phyloP scores from a whole-genome alignment of 2,888 invertebrate species.

The Coleophora flavipennella region DNA sequence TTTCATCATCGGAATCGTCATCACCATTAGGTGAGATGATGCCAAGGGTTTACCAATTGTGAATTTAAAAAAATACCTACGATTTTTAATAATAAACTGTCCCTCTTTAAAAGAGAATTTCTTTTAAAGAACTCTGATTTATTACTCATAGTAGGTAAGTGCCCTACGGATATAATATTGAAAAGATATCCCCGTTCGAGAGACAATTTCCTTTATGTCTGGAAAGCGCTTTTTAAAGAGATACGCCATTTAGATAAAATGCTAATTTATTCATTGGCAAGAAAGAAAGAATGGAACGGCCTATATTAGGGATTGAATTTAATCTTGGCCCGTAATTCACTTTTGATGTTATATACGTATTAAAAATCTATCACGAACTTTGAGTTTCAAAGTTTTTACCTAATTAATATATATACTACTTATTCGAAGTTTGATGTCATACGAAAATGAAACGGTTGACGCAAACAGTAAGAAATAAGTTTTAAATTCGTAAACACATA shows the following conservation, averaged over 20 bases:
- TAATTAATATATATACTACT: too few relatives aligned
- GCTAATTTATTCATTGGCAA: slow-evolving; percentile 68
- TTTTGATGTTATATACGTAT: slow-evolving; percentile 51
- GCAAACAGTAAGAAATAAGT: too few relatives aligned
- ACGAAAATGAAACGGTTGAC: too few relatives aligned
- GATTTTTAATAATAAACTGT: slow-evolving; percentile 7
- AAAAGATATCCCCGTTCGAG: slow-evolving; percentile 15
- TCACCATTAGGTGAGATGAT: too few relatives aligned
- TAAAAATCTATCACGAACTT: slow-evolving; percentile 34
- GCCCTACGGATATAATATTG: slow-evolving; percentile 16
- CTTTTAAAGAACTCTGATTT: slow-evolving; percentile 20
- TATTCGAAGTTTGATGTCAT: too few relatives aligned
- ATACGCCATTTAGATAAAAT: slow-evolving; percentile 62
- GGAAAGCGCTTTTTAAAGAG: slow-evolving; percentile 59
- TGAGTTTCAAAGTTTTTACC: too few relatives aligned
- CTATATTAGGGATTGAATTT: slow-evolving; percentile 51
- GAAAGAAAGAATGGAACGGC: slow-evolving; percentile 48
- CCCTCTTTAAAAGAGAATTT: background rate
- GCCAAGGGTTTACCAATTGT: too few relatives aligned
- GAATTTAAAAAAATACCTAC: too few relatives aligned
- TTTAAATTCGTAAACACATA: too few relatives aligned
- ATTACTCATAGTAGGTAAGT: slow-evolving; percentile 21
- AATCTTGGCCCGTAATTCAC: slow-evolving; percentile 49
- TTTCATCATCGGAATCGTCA: too few relatives aligned
- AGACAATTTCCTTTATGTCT: slow-evolving; percentile 38